phyloP scores from a whole-genome alignment of 2,113 vertebrate species.

The Argyrosomus japonicus region DNA sequence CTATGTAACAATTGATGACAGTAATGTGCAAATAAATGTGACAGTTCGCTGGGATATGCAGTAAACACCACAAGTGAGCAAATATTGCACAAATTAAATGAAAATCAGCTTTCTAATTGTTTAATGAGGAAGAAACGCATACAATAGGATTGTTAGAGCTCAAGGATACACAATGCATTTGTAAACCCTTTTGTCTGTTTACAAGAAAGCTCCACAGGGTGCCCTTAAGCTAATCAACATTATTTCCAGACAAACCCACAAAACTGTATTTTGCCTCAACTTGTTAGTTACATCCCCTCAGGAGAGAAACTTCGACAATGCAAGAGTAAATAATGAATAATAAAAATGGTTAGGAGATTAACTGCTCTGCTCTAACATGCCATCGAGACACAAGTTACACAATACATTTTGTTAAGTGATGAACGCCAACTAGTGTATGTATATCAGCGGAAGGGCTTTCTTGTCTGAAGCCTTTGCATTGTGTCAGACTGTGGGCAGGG shows the following conservation, averaged over 20 bases:
- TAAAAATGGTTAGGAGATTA: background rate
- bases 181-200: constrained; percentile 3
- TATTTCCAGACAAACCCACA: background rate
- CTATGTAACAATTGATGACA: background rate
- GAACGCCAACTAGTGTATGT: background rate
- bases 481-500: constrained; percentile 30
- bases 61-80: background rate
- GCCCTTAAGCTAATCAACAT: background rate
- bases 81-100: background rate
- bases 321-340: background rate
- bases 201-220: background rate
- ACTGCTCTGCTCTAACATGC: background rate
- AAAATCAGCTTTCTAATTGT: background rate
- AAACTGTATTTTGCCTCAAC: background rate
- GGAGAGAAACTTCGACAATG: background rate
- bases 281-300: background rate
- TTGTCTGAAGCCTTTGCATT: constrained; percentile 7
- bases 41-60: background rate
- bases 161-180: background rate
- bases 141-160: background rate
- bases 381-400: background rate
- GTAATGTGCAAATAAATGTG: background rate
- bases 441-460: constrained; percentile 9
- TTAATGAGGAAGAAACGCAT: background rate
- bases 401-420: background rate